phyloP scores from a whole-genome alignment of 2,797 vertebrate genomes.

The Sciurus carolinensis region DNA sequence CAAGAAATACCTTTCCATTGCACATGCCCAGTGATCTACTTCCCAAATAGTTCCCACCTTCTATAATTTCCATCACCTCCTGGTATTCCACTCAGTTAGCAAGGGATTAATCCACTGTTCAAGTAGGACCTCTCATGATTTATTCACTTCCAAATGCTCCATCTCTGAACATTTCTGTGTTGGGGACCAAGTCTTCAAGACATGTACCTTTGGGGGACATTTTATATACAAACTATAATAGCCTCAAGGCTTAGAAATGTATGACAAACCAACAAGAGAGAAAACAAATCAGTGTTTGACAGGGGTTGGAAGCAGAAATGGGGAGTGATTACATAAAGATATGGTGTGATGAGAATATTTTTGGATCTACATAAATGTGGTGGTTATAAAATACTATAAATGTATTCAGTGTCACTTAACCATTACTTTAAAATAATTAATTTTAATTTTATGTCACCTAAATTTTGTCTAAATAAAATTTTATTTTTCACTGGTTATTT shows the following conservation, averaged over 20 bases:
- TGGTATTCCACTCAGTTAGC: too few species aligned
- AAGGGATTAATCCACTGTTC: too few species aligned
- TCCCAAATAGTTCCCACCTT: too few species aligned
- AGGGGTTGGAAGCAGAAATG: background rate
- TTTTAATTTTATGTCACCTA: slow-evolving; percentile 6
- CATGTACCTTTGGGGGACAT: too few species aligned
- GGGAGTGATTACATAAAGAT: background rate
- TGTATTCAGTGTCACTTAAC: background rate
- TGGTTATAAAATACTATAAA: background rate
- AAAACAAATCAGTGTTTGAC: background rate
- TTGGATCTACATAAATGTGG: background rate
- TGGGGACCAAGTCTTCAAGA: too few species aligned
- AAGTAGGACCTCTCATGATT: too few species aligned
- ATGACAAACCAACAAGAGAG: background rate
- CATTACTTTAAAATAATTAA: background rate
- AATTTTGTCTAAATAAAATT: background rate
- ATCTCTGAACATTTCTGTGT: too few species aligned
- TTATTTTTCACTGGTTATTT: background rate
- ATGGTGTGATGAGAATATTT: background rate
- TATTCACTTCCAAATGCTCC: too few species aligned
- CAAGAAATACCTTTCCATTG: too few species aligned
- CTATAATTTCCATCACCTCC: too few species aligned
- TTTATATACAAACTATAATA: too few species aligned
- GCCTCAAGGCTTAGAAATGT: background rate
- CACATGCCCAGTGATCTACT: too few species aligned